phyloP scores from a whole-genome alignment of 2,113 vertebrate genomes.

The Hucho hucho region DNA sequence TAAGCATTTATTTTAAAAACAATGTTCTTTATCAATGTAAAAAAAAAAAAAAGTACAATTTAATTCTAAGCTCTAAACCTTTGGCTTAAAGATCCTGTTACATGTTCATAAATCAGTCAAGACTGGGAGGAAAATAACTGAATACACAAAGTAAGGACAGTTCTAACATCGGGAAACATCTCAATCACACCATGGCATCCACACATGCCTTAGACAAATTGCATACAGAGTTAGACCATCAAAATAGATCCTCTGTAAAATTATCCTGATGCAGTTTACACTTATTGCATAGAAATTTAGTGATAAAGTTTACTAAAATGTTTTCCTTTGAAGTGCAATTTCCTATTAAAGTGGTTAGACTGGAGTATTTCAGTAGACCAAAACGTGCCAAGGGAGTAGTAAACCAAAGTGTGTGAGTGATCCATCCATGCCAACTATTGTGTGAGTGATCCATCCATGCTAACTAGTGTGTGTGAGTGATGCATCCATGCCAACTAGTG shows the following conservation, averaged over 20 bases:
- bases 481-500: background rate
- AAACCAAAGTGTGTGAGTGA: background rate
- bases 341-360: slow-evolving; percentile 33
- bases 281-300: slow-evolving; percentile 94
- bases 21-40: slow-evolving; percentile 44
- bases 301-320: slow-evolving; percentile 58
- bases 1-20: slow-evolving; percentile 65
- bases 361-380: slow-evolving; percentile 20
- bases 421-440: background rate
- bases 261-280: slow-evolving; percentile 71
- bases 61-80: slow-evolving; percentile 33
- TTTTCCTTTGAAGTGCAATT: slow-evolving; percentile 55
- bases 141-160: too few relatives aligned
- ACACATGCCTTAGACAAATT: too few relatives aligned
- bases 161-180: too few relatives aligned
- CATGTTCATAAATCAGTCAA: too few relatives aligned
- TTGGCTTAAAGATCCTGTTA: too few relatives aligned
- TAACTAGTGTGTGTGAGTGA: background rate
- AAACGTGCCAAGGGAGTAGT: slow-evolving; percentile 9
- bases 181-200: too few relatives aligned
- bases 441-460: background rate
- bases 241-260: slow-evolving; percentile 87
- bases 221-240: slow-evolving; percentile 41
- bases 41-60: slow-evolving; percentile 44
- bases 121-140: too few relatives aligned